phyloP scores from a whole-genome alignment of 2,888 invertebrate genomes.

The Melieria crassipennis region DNA sequence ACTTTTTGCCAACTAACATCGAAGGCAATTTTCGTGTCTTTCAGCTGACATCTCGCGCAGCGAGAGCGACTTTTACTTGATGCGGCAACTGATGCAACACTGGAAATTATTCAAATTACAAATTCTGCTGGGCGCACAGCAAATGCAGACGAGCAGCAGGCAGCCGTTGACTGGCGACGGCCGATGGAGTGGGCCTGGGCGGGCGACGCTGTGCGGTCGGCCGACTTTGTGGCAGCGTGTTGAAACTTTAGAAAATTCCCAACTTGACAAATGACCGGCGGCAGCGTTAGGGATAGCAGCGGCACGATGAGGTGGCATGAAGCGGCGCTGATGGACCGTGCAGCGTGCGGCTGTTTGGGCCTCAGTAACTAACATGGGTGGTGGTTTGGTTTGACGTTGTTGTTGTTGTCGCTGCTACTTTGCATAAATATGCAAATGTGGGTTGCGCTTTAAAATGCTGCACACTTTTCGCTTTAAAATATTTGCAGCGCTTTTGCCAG shows the following conservation, averaged over 20 bases:
- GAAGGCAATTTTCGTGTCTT: constrained; percentile 3
- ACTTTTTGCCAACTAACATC: too few species aligned
- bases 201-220: constrained; percentile 8
- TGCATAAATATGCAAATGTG: constrained; percentile 25
- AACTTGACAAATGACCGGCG: constrained; percentile 23
- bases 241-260: constrained; percentile 25
- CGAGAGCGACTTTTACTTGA: neutral
- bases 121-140: constrained; percentile 46
- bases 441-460: neutral
- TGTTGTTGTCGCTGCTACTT: constrained; percentile 4
- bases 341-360: too few species aligned
- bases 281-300: constrained; percentile 10
- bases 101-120: constrained; percentile 50
- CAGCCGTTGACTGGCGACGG: neutral
- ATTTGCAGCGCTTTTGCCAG: too few species aligned
- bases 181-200: neutral
- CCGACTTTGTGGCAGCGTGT: constrained; percentile 9
- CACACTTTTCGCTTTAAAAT: too few species aligned
- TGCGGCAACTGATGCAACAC: constrained; percentile 15
- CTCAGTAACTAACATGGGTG: neutral
- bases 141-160: constrained; percentile 22
- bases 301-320: constrained; percentile 2
- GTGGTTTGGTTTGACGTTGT: neutral
- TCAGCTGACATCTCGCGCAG: constrained; percentile 13
- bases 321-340: too few species aligned